Conservation (phyloP, 2,888 invertebrate genomes). For the Agriotes lineatus region DNA sequence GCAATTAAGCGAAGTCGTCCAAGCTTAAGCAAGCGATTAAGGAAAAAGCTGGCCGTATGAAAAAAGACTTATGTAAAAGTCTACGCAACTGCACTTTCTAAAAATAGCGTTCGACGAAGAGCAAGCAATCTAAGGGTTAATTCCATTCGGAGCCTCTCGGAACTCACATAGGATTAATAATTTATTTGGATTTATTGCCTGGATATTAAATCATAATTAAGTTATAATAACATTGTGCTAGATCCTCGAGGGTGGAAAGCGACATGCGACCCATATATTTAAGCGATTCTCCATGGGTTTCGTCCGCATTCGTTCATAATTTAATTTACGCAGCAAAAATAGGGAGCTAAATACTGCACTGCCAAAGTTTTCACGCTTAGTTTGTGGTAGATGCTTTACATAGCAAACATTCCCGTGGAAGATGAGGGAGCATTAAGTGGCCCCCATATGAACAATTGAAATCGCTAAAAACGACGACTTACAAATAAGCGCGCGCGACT, state of each 20-base stretch:
- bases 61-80: too few species aligned
- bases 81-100: neutral
- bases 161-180: conserved; percentile 22
- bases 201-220: conserved; percentile 29
- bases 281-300: conserved; percentile 7
- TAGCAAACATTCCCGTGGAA: neutral
- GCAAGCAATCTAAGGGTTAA: neutral
- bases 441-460: conserved; percentile 11
- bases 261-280: conserved; percentile 22
- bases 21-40: too few species aligned
- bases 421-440: conserved; percentile 20
- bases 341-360: neutral
- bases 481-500: too few species aligned
- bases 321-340: neutral
- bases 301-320: neutral
- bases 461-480: neutral
- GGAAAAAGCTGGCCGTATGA: too few species aligned
- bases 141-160: neutral
- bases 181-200: conserved; percentile 24
- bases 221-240: conserved; percentile 16
- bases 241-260: conserved; percentile 20
- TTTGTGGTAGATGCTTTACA: neutral
- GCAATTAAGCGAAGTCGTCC: neutral
- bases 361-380: neutral
- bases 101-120: neutral